Base-by-base conservation (phyloP, 1,140 invertebrate genomes). In the Fopius arisanus region DNA sequence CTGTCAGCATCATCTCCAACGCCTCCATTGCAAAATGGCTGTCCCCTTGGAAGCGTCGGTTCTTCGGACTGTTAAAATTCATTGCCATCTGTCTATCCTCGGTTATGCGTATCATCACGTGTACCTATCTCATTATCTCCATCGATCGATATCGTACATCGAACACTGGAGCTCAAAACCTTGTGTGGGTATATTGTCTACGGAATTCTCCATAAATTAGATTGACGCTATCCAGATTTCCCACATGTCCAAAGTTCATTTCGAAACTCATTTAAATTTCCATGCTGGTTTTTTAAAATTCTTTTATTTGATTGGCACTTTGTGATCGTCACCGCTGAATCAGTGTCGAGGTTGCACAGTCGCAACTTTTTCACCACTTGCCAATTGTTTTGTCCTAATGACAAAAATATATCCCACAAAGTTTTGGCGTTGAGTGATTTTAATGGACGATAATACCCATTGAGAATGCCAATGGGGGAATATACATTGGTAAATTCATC, bases 341-440 rank as follows among this genome's bases (percentile, higher is more conserved):
- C 70, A 72, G 70, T 72, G 70, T 72, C 70, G 70, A 72, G 70
- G 70, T 66, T 65, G 37, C 23, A 23, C 21, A 21, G n/a, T 72
- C 41, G 70, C 70, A 48, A 59, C 54, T 59, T 59, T 28, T 26
- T 59, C 19, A 21, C 6, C 54, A 26, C 21, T 28, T 59, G 54
- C 54, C 54, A 59, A 59, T 59, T 59, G 19, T 59, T 26, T 26
- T 59, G 54, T 59, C 54, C 54, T 26, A 59, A 59, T 59, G 54
- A 59, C 23, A 59, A 26, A 59, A 59, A 59, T 59, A 59, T 59
- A 59, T 59, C 19, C 14, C 23, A 26, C 54, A 26, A 59, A 59
- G 54, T 59, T 59, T 54, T 59, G 54, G 54, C 54, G 54, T 26
- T 19, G 23, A 26, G 14, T n/a, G 21, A 9, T 26, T 59, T 59